These are phyloP conservation scores for Notolabrus celidotus DNA, from an alignment of 2,797 vertebrate genomes.

Conservation along the genomic window DNA sequence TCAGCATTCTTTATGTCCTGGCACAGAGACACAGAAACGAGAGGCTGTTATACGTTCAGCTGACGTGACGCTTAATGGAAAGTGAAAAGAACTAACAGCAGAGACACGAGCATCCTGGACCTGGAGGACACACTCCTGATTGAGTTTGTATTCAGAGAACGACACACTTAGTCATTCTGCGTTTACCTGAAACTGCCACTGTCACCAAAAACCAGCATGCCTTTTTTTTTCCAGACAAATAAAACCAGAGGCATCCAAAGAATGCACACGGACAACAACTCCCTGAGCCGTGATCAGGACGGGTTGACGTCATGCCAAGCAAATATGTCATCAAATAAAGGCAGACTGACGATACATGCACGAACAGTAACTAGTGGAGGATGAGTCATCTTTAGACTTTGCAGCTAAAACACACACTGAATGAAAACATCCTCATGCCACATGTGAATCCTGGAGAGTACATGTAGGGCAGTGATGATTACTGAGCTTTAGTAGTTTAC, in stretches of 20 bases:
- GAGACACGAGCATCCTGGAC: background rate
- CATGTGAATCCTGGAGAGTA: too few species aligned
- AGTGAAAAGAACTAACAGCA: background rate
- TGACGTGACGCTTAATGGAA: background rate
- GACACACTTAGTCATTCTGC: slow-evolving; percentile 39
- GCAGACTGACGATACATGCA: background rate
- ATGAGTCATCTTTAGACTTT: slow-evolving; percentile 7
- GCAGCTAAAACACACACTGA: background rate
- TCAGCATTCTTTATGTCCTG: slow-evolving; percentile 98
- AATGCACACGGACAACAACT: background rate
- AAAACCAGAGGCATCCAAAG: slow-evolving; percentile 3
- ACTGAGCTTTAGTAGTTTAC: too few species aligned
- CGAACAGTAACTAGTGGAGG: background rate
- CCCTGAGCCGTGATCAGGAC: background rate
- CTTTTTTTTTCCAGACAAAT: slow-evolving; percentile 4
- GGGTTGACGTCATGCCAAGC: too few species aligned
- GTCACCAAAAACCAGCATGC: slow-evolving; percentile 19
- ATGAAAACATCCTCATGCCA: too few species aligned
- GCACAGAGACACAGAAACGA: slow-evolving; percentile 11
- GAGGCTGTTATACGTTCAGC: slow-evolving; percentile 5
- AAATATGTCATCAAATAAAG: background rate
- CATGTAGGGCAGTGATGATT: too few species aligned
- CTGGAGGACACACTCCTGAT: background rate
- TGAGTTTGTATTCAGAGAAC: slow-evolving; percentile 15
- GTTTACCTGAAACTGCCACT: slow-evolving; percentile 36